Evolutionary conservation across 2,113 vertebrate species (phyloP).

Genomic region (Furnarius figulus): DNA sequence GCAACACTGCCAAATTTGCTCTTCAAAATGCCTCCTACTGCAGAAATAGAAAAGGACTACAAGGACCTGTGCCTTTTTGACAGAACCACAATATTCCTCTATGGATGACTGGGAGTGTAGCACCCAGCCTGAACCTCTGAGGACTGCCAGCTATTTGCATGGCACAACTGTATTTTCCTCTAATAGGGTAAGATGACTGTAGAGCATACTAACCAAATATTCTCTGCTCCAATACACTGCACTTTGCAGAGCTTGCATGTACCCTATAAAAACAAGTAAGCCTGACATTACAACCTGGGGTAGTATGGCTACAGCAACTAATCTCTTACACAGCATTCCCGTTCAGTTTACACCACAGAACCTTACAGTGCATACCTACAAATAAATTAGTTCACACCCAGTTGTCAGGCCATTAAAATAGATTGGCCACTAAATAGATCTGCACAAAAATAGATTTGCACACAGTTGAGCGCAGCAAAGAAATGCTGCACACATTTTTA

Average conservation of each 20-base stretch:
- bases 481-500: not conserved
- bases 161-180: not conserved
- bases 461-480: not conserved
- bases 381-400: not conserved
- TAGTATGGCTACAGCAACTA: not conserved
- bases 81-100: not conserved
- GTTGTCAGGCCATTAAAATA: not conserved
- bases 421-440: not conserved
- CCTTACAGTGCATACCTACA: not conserved
- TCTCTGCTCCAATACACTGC: not conserved
- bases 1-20: not conserved
- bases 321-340: not conserved
- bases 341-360: not conserved
- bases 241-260: not conserved
- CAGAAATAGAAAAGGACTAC: not conserved
- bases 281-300: not conserved
- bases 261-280: not conserved
- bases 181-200: not conserved
- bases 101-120: not conserved
- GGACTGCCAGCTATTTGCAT: not conserved
- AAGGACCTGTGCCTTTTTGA: not conserved
- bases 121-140: not conserved
- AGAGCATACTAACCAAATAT: not conserved
- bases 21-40: not conserved
- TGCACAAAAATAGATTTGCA: not conserved